Conservation (phyloP, 2,888 invertebrate genomes). For the Lepidochitona cinerea region DNA sequence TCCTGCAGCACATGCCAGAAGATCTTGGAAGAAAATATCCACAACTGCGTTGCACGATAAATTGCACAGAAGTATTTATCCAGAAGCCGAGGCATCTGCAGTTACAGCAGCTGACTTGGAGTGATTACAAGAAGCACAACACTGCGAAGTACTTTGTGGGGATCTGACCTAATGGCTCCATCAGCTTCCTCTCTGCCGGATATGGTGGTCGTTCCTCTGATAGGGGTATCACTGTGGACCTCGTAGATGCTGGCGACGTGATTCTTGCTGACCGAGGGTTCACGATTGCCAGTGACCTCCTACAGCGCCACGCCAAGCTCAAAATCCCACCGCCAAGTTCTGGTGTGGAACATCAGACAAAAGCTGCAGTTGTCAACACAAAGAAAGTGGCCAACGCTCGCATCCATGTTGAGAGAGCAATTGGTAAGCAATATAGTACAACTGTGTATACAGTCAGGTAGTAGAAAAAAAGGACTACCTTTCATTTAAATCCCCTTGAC, state of each 20-base stretch:
- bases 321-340: slow-evolving; percentile 29
- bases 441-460: no score
- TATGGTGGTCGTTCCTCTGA: slow-evolving; percentile 45
- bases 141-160: slow-evolving; percentile 42
- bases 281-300: slow-evolving; percentile 25
- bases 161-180: slow-evolving; percentile 38
- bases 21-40: background rate
- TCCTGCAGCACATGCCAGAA: background rate
- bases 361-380: slow-evolving; percentile 26
- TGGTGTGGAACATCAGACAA: slow-evolving; percentile 27
- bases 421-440: no score
- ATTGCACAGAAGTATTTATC: slow-evolving; percentile 1
- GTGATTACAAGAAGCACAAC: slow-evolving; percentile 6
- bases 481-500: no score
- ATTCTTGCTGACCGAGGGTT: slow-evolving; percentile 43
- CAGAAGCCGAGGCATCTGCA: no score
- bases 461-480: no score
- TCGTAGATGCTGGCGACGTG: slow-evolving; percentile 27
- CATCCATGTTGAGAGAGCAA: slow-evolving; percentile 36
- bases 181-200: slow-evolving; percentile 39
- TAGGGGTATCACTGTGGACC: slow-evolving; percentile 36
- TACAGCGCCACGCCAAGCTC: slow-evolving; percentile 18
- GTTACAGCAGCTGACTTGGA: background rate
- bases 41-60: background rate
- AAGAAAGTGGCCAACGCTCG: slow-evolving; percentile 26